phyloP scores from a whole-genome alignment of 2,888 invertebrate species.

The Ormyrus nitidulus region DNA sequence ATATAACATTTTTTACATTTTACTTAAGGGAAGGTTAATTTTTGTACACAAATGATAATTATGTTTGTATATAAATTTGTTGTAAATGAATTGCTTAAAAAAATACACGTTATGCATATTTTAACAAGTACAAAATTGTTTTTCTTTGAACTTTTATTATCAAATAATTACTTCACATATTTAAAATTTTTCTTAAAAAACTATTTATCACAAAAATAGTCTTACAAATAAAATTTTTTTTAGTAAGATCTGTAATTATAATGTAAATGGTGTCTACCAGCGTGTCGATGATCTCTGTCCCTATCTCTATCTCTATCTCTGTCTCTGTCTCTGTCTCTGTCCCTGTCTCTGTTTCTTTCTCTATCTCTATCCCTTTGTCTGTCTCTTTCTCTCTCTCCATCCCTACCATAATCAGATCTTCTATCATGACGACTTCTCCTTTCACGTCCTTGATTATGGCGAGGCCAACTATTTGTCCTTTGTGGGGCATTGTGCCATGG shows the following conservation, averaged over 20 bases:
- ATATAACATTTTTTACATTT: slow-evolving; percentile 52
- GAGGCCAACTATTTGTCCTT: slow-evolving; percentile 62
- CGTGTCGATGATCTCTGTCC: slow-evolving; percentile 49
- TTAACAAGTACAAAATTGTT: slow-evolving; percentile 46
- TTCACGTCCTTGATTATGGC: slow-evolving; percentile 60
- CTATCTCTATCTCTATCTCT: slow-evolving; percentile 54
- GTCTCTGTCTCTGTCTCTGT: slow-evolving; percentile 46
- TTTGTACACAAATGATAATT: slow-evolving; percentile 49
- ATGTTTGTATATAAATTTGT: slow-evolving; percentile 53
- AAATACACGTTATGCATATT: slow-evolving; percentile 54
- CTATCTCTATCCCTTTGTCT: slow-evolving; percentile 36
- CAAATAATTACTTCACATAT: slow-evolving; percentile 12
- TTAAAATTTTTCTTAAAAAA: slow-evolving; percentile 6
- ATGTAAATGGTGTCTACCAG: slow-evolving; percentile 55
- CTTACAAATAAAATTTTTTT: neutral
- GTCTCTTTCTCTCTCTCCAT: slow-evolving; percentile 45
- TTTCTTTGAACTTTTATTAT: slow-evolving; percentile 33
- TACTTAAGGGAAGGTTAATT: slow-evolving; percentile 44
- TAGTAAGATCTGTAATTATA: slow-evolving; percentile 53
- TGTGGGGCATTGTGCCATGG: slow-evolving; percentile 75
- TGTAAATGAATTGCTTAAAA: slow-evolving; percentile 52
- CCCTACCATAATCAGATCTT: neutral
- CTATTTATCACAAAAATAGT: slow-evolving; percentile 38
- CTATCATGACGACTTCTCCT: slow-evolving; percentile 46
- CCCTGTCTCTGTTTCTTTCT: neutral